phyloP scores from a whole-genome alignment of 2,113 vertebrate genomes.

The Rhizomys pruinosus region DNA sequence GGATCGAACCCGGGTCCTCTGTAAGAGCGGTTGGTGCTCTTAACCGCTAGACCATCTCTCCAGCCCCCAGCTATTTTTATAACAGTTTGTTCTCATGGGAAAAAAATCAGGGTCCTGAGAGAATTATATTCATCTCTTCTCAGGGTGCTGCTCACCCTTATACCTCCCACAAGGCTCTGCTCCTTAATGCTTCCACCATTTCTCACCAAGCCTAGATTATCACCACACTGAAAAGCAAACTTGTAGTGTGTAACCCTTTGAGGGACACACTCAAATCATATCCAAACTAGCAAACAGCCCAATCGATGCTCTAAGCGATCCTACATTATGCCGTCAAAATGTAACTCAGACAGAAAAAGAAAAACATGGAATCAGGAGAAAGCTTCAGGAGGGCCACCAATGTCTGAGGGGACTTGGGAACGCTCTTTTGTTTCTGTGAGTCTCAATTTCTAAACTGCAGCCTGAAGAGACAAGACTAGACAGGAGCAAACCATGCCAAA shows the following conservation, averaged over 20 bases:
- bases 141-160: neutral
- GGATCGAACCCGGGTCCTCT: no score
- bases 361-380: neutral
- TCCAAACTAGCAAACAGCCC: neutral
- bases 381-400: neutral
- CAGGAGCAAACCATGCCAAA: neutral
- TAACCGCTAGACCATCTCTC: no score
- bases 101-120: neutral
- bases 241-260: neutral
- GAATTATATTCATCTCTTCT: neutral
- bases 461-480: neutral
- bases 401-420: no score
- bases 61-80: no score
- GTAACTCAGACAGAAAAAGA: neutral
- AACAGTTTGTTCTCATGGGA: no score
- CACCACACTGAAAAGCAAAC: neutral
- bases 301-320: neutral
- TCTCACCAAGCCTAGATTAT: neutral
- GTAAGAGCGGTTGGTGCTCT: no score
- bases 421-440: neutral
- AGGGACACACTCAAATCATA: neutral
- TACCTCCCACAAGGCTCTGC: neutral
- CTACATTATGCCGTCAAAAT: neutral
- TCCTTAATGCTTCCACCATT: neutral
- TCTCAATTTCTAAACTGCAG: neutral